These are phyloP conservation scores for Okamejei kenojei DNA, from an alignment of 2,797 vertebrate species.

Conservation along the genomic window DNA sequence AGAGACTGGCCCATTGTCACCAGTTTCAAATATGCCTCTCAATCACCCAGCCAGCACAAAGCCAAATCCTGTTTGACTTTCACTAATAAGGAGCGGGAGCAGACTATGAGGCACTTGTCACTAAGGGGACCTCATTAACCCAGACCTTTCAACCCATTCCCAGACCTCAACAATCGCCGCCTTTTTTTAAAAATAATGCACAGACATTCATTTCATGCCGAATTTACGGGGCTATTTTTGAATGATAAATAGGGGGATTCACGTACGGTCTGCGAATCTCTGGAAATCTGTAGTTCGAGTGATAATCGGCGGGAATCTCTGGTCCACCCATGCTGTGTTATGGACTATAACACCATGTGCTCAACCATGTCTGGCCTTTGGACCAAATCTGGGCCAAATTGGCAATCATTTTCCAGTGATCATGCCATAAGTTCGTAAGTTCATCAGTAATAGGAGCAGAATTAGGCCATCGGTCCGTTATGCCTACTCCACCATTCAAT, in stretches of 20 bases:
- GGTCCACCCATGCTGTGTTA: not conserved
- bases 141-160: not conserved
- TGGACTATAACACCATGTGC: not conserved
- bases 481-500: no score
- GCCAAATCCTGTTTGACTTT: not conserved
- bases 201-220: not conserved
- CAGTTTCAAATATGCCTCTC: not conserved
- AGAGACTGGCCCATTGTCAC: not conserved
- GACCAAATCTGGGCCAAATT: no score
- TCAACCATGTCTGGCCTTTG: not conserved
- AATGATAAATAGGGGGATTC: not conserved
- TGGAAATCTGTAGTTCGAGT: not conserved
- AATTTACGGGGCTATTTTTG: not conserved
- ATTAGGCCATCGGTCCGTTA: no score
- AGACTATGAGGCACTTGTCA: not conserved
- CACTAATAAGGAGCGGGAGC: not conserved
- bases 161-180: not conserved
- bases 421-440: no score
- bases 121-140: not conserved
- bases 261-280: not conserved
- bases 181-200: not conserved
- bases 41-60: not conserved
- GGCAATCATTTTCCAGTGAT: no score
- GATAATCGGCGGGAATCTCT: not conserved
- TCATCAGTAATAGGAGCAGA: no score